phyloP scores from a whole-genome alignment of 2,113 vertebrate genomes.

The Crotophaga sulcirostris region DNA sequence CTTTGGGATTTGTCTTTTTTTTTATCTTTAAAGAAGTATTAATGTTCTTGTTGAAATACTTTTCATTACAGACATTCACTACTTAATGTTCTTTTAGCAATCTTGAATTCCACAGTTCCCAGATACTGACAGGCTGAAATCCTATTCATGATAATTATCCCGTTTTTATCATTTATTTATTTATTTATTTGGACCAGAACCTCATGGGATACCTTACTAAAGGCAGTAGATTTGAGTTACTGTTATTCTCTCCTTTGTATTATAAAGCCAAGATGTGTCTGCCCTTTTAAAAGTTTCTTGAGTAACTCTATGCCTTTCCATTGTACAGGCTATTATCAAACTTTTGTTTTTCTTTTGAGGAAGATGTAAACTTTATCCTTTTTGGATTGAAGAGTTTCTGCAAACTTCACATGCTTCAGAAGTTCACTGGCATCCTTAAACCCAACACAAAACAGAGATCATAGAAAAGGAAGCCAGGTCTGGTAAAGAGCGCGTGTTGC shows the following conservation, averaged over 20 bases:
- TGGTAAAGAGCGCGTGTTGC: neutral
- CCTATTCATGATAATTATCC: neutral
- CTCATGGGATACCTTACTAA: neutral
- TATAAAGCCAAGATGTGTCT: neutral
- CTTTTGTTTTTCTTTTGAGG: neutral
- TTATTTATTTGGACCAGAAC: neutral
- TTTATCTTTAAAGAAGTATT: constrained; percentile 25
- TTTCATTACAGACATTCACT: constrained; percentile 26
- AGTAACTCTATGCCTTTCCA: neutral
- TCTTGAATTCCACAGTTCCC: constrained; percentile 28
- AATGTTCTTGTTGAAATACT: constrained; percentile 49
- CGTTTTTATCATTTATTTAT: neutral
- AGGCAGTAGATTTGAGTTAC: neutral
- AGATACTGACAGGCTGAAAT: constrained; percentile 27
- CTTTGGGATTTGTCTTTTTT: neutral
- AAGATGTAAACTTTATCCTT: neutral
- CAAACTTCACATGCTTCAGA: neutral
- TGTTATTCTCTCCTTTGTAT: neutral
- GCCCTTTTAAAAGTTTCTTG: neutral
- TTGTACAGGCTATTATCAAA: neutral
- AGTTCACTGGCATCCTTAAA: neutral
- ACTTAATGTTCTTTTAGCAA: constrained; percentile 19
- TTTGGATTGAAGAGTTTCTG: neutral
- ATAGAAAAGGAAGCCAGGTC: neutral
- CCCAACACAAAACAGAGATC: neutral